Evolutionary conservation across 2,113 vertebrate genomes (phyloP).

Genomic region (Scortum barcoo): DNA sequence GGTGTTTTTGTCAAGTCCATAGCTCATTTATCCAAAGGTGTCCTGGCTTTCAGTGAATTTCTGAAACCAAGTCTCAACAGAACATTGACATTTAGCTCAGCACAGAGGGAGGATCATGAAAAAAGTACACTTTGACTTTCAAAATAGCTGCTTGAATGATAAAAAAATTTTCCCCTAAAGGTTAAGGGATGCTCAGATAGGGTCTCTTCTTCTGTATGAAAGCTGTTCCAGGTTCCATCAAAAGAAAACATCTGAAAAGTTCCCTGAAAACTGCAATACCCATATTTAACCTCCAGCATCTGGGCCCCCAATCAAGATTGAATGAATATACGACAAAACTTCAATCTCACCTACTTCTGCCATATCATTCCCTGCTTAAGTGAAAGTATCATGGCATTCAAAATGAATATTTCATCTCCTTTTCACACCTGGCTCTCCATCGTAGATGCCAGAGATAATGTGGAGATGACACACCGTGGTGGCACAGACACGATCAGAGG

Average conservation of each 20-base stretch:
- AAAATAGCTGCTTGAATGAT: slow-evolving; percentile 27
- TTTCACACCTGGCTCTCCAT: slow-evolving; percentile 74
- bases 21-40: slow-evolving; percentile 41
- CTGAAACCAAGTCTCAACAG: slow-evolving; percentile 32
- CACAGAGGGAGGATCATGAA: neutral
- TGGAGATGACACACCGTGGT: slow-evolving; percentile 47
- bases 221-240: slow-evolving; percentile 15
- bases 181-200: slow-evolving; percentile 4
- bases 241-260: slow-evolving; percentile 28
- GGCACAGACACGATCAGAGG: slow-evolving; percentile 46
- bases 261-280: neutral
- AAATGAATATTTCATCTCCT: slow-evolving; percentile 69
- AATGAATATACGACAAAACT: slow-evolving; percentile 21
- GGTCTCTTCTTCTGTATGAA: slow-evolving; percentile 4
- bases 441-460: slow-evolving; percentile 58
- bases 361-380: slow-evolving; percentile 41
- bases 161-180: slow-evolving; percentile 27
- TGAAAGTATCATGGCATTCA: slow-evolving; percentile 41
- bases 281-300: slow-evolving; percentile 37
- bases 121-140: slow-evolving; percentile 30
- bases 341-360: slow-evolving; percentile 24
- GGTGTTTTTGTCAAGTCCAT: slow-evolving; percentile 39
- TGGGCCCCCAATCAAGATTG: slow-evolving; percentile 13
- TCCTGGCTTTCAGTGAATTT: slow-evolving; percentile 22
- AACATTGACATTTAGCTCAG: slow-evolving; percentile 40